A percentile compares a stretch with the other conserved stretches of the same genome.
phyloP scores from a whole-genome alignment of 2,888 invertebrate genomes.

The Zaprionus bogoriensis region DNA sequence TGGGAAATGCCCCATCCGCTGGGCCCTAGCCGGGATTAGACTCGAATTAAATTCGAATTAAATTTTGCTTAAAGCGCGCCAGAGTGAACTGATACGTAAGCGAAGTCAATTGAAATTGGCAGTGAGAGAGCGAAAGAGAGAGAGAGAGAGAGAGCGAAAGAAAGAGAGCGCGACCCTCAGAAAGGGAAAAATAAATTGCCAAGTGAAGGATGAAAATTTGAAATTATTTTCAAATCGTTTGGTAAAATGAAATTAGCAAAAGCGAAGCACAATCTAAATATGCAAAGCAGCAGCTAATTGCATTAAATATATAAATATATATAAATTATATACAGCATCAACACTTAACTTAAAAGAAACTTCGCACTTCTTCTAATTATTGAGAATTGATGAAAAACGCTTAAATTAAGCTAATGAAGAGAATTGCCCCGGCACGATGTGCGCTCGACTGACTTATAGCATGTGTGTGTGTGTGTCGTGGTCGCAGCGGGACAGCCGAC shows the following conservation, averaged over 20 bases:
- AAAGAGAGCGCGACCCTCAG: not conserved
- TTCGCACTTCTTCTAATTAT: not conserved
- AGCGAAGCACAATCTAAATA: not conserved
- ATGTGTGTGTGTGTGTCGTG: slow-evolving; percentile 34
- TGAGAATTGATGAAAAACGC: not conserved
- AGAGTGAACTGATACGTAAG: slow-evolving; percentile 71
- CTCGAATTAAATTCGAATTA: slow-evolving; percentile 70
- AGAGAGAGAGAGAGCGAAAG: not conserved
- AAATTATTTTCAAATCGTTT: slow-evolving; percentile 49
- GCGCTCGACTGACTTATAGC: slow-evolving; percentile 31
- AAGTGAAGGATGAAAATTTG: slow-evolving; percentile 30
- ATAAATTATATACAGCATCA: not conserved
- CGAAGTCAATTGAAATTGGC: slow-evolving; percentile 54
- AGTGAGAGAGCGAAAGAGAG: not conserved
- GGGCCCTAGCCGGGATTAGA: slow-evolving; percentile 39
- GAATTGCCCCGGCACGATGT: slow-evolving; percentile 4
- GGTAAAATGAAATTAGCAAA: slow-evolving; percentile 25
- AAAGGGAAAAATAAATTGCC: slow-evolving; percentile 29
- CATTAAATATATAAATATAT: too few species aligned
- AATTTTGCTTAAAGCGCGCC: slow-evolving; percentile 68
- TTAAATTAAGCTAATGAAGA: slow-evolving; percentile 26
- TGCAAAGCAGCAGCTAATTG: not conserved
- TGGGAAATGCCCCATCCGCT: slow-evolving; percentile 36
- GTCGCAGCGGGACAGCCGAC: slow-evolving; percentile 52
- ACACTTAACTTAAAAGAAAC: not conserved